Evolutionary conservation across 2,888 invertebrate species (phyloP).

Genomic region (Caprella mutica): DNA sequence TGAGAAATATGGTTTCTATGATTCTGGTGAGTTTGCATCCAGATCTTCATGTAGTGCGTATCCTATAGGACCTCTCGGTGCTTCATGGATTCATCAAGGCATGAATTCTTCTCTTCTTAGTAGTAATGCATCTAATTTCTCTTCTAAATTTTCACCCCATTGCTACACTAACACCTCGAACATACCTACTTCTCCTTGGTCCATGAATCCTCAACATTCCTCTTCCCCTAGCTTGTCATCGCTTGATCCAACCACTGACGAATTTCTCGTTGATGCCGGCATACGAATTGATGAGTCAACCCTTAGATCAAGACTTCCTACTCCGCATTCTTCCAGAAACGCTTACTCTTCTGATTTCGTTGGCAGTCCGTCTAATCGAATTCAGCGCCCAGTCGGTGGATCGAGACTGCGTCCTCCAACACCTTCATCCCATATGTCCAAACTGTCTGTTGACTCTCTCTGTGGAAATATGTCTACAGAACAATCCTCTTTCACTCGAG

Average conservation of each 20-base stretch:
- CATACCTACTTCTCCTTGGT: not conserved
- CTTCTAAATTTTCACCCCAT: not conserved
- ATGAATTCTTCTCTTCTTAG: constrained; percentile 10
- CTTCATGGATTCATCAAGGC: constrained; percentile 33
- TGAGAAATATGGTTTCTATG: constrained; percentile 21
- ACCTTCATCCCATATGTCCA: constrained; percentile 6
- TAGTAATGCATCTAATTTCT: not conserved
- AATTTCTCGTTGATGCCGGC: constrained; percentile 37
- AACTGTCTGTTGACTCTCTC: not conserved
- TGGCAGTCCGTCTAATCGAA: too few species aligned
- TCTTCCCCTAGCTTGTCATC: constrained; percentile 34
- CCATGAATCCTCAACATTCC: too few species aligned
- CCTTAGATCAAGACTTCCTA: constrained; percentile 21
- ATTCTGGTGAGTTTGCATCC: constrained; percentile 31
- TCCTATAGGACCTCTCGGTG: constrained; percentile 33
- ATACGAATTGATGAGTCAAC: constrained; percentile 36
- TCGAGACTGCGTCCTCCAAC: constrained; percentile 14
- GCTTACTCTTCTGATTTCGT: too few species aligned
- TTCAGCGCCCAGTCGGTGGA: not conserved
- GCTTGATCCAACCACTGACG: constrained; percentile 36
- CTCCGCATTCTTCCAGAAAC: constrained; percentile 9
- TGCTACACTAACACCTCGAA: not conserved
- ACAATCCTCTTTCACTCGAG: constrained; percentile 2
- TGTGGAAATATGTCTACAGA: too few species aligned
- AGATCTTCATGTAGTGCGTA: constrained; percentile 32